Percentiles rank a stretch among this genome's conserved stretches.
Evolutionary conservation across 2,888 invertebrate genomes (phyloP).

Genomic region (Limnephilus rhombicus): DNA sequence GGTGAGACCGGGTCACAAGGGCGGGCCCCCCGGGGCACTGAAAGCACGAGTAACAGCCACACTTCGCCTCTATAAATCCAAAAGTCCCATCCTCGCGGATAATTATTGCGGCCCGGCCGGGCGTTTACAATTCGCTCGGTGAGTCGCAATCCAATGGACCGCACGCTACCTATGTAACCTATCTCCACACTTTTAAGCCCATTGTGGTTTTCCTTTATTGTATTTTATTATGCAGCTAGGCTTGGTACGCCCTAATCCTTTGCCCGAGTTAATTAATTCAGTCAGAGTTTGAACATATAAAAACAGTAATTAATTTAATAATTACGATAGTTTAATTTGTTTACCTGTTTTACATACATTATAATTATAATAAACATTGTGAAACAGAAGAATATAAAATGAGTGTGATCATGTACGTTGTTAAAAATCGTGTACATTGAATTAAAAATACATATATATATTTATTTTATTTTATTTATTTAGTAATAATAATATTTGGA

Average conservation of each 20-base stretch:
- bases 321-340: background rate
- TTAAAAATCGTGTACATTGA: no score
- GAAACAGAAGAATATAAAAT: no score
- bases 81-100: slow-evolving; percentile 41
- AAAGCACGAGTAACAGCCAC: slow-evolving; percentile 56
- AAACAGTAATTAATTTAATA: background rate
- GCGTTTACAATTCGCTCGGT: slow-evolving; percentile 36
- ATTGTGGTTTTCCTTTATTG: slow-evolving; percentile 1
- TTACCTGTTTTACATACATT: background rate
- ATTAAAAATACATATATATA: no score
- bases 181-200: background rate
- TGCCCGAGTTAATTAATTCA: background rate
- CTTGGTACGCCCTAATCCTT: background rate
- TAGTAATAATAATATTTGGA: no score
- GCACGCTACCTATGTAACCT: background rate
- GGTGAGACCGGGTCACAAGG: slow-evolving; percentile 11
- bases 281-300: background rate
- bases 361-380: no score
- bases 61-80: slow-evolving; percentile 53
- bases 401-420: no score
- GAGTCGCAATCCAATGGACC: slow-evolving; percentile 45
- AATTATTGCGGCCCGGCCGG: slow-evolving; percentile 50
- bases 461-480: no score
- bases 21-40: slow-evolving; percentile 39
- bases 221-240: background rate